These are phyloP conservation scores for Epistrophe grossulariae DNA, from an alignment of 2,888 invertebrate species.

Conservation along the genomic window DNA sequence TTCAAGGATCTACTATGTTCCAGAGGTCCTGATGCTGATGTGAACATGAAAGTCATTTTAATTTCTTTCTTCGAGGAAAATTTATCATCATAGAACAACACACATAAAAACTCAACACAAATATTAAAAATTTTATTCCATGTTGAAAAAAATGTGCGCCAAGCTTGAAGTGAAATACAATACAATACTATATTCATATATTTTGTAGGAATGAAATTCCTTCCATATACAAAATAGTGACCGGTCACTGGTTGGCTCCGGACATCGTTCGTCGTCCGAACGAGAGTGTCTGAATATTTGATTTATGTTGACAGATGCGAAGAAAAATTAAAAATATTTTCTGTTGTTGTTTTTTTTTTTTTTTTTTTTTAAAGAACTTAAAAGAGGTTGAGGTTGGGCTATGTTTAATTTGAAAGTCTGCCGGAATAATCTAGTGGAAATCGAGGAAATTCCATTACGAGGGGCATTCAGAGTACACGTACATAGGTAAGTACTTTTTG, in stretches of 20 bases:
- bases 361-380: not conserved
- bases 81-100: constrained; percentile 56
- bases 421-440: not conserved
- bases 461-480: no score
- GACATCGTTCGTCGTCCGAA: not conserved
- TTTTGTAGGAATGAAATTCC: not conserved
- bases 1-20: constrained; percentile 30
- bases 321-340: constrained; percentile 71
- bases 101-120: constrained; percentile 21
- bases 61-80: constrained; percentile 38
- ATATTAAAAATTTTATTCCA: constrained; percentile 63
- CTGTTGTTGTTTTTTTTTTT: not conserved
- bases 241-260: not conserved
- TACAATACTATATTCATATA: not conserved
- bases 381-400: not conserved
- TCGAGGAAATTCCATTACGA: not conserved
- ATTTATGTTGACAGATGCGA: constrained; percentile 70
- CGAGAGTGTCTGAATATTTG: constrained; percentile 72
- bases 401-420: not conserved
- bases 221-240: not conserved
- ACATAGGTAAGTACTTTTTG: no score
- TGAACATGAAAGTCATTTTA: constrained; percentile 63
- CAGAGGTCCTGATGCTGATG: constrained; percentile 6
- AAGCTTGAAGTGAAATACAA: constrained; percentile 7
- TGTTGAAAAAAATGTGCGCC: constrained; percentile 42